Evolutionary conservation across 2,113 vertebrate genomes (phyloP).

Genomic region (Microcebus ravelobensis): DNA sequence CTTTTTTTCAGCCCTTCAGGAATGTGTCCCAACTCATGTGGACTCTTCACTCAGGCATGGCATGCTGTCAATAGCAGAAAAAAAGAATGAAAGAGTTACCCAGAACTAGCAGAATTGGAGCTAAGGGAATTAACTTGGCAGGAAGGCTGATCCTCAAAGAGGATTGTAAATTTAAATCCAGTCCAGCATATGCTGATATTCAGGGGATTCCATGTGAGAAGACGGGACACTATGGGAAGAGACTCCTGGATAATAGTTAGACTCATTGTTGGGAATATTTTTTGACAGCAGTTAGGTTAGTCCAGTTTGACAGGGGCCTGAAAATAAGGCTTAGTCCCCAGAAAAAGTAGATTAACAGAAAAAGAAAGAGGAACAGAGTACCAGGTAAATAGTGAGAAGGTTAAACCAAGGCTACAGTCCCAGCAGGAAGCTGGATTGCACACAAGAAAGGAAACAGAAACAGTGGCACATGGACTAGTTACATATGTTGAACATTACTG

Average conservation of each 20-base stretch:
- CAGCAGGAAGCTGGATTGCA: constrained; percentile 38
- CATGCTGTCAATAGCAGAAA: background rate
- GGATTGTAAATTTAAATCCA: background rate
- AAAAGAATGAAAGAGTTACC: background rate
- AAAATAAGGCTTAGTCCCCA: background rate
- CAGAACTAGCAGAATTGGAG: background rate
- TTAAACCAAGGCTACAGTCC: constrained; percentile 6
- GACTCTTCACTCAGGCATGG: background rate
- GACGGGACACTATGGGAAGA: background rate
- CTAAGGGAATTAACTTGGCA: background rate
- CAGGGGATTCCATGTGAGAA: background rate
- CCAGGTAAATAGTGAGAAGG: background rate
- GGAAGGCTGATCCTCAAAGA: background rate
- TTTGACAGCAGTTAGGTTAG: background rate
- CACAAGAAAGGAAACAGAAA: constrained; percentile 34
- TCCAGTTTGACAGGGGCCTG: background rate
- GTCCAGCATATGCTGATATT: background rate
- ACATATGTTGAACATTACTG: constrained; percentile 43
- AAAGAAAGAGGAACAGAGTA: background rate
- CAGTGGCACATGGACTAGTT: background rate
- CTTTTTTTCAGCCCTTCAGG: background rate
- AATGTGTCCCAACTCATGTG: background rate
- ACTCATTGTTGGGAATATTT: background rate
- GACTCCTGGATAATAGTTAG: background rate
- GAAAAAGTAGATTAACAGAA: background rate